Conservation (phyloP, 2,888 invertebrate species). For the Melanostoma mellinum region DNA sequence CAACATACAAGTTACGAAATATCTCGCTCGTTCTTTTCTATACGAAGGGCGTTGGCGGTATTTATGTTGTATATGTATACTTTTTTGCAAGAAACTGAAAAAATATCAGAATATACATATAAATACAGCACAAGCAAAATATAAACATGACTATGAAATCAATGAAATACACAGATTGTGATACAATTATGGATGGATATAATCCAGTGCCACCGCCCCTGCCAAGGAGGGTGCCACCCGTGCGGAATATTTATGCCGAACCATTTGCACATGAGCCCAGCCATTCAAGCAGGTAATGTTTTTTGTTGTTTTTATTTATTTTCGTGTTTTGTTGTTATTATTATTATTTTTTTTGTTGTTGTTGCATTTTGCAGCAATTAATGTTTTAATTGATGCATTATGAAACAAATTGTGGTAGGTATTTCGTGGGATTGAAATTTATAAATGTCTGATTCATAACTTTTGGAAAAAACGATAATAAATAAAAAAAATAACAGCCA, state of each 20-base stretch:
- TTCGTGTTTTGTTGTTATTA: constrained; percentile 9
- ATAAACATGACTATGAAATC: constrained; percentile 82
- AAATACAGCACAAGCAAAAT: constrained; percentile 30
- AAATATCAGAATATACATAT: constrained; percentile 66
- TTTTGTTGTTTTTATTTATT: constrained; percentile 38
- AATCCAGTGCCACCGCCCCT: constrained; percentile 82
- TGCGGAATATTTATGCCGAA: constrained; percentile 82
- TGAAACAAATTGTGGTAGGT: constrained; percentile 62
- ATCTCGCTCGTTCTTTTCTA: neutral
- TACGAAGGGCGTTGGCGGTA: neutral
- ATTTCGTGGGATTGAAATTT: neutral
- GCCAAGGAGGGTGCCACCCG: constrained; percentile 82
- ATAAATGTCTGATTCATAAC: too few species aligned
- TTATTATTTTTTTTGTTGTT: constrained; percentile 34
- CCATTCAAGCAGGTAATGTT: constrained; percentile 81
- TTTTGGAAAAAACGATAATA: too few species aligned
- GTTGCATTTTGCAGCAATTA: constrained; percentile 49
- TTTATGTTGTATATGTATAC: constrained; percentile 16
- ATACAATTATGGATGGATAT: constrained; percentile 83
- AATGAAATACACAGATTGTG: constrained; percentile 83
- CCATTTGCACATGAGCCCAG: constrained; percentile 82
- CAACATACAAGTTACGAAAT: constrained; percentile 42
- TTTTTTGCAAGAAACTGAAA: constrained; percentile 42
- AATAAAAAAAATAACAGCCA: too few species aligned
- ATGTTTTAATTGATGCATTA: constrained; percentile 67